phyloP scores from a whole-genome alignment of 2,797 vertebrate species.

The Acropternis orthonyx region DNA sequence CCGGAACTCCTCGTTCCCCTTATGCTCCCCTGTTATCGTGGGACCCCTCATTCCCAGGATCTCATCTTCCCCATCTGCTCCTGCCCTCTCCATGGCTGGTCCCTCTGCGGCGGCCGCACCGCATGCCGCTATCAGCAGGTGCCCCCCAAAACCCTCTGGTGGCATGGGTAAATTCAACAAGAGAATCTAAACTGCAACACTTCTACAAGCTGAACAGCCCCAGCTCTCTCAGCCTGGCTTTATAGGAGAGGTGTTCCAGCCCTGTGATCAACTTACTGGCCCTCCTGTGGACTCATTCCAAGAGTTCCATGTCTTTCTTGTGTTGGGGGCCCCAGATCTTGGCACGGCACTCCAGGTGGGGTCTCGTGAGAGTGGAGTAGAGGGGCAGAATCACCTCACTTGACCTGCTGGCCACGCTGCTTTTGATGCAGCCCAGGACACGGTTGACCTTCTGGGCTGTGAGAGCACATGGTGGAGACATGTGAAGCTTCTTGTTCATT shows the following conservation, averaged over 20 bases:
- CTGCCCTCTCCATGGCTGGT: not conserved
- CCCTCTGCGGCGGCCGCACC: not conserved
- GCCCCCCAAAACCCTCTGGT: not conserved
- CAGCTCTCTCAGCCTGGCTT: not conserved
- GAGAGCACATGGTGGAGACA: not conserved
- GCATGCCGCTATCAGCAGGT: not conserved
- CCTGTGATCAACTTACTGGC: not conserved
- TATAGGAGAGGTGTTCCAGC: not conserved
- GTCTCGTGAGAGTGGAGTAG: not conserved
- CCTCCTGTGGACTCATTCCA: not conserved
- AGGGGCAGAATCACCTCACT: not conserved
- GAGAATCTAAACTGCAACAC: not conserved
- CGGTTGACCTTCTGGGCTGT: not conserved
- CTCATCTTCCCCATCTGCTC: not conserved
- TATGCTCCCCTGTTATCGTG: not conserved
- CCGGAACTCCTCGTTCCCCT: not conserved
- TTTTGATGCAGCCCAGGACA: not conserved
- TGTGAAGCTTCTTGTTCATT: not conserved
- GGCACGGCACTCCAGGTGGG: not conserved
- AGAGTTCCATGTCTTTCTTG: not conserved
- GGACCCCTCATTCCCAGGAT: not conserved
- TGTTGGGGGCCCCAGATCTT: not conserved
- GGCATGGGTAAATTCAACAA: not conserved
- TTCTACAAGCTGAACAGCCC: not conserved
- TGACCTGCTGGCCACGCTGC: not conserved